These are phyloP conservation scores for Calameuta pallipes DNA, from an alignment of 2,888 invertebrate species.

Conservation along the genomic window DNA sequence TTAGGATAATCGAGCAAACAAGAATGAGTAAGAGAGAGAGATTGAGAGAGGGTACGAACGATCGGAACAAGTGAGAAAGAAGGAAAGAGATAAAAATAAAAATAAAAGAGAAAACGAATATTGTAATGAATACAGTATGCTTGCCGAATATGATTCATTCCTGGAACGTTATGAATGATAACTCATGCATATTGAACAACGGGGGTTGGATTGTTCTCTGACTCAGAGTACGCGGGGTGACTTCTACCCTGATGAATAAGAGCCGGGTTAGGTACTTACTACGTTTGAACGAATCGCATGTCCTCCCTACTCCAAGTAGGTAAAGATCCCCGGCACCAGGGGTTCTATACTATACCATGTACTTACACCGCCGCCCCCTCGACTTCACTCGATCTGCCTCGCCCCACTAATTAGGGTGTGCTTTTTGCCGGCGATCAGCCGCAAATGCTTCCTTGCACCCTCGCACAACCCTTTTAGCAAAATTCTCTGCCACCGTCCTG, in stretches of 20 bases:
- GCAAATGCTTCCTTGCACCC: neutral
- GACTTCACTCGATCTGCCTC: conserved; percentile 1
- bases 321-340: neutral
- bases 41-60: conserved; percentile 9
- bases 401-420: conserved; percentile 25
- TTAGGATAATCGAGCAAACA: conserved; percentile 9
- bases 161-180: conserved; percentile 46
- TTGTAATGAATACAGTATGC: conserved; percentile 9
- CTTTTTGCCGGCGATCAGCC: conserved; percentile 15
- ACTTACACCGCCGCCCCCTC: neutral
- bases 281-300: conserved; percentile 28
- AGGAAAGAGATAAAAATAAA: neutral
- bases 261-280: conserved; percentile 21
- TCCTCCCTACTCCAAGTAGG: conserved; percentile 5
- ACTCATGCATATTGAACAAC: conserved; percentile 56
- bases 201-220: conserved; percentile 40
- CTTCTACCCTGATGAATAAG: conserved; percentile 27
- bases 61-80: conserved; percentile 14
- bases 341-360: neutral
- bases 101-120: conserved; percentile 30
- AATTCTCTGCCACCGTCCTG: neutral
- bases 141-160: conserved; percentile 47
- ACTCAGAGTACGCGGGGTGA: conserved; percentile 29
- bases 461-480: neutral
- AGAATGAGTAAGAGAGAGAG: conserved; percentile 1